phyloP scores from a whole-genome alignment of 2,888 invertebrate species.

The Seira musarum region DNA sequence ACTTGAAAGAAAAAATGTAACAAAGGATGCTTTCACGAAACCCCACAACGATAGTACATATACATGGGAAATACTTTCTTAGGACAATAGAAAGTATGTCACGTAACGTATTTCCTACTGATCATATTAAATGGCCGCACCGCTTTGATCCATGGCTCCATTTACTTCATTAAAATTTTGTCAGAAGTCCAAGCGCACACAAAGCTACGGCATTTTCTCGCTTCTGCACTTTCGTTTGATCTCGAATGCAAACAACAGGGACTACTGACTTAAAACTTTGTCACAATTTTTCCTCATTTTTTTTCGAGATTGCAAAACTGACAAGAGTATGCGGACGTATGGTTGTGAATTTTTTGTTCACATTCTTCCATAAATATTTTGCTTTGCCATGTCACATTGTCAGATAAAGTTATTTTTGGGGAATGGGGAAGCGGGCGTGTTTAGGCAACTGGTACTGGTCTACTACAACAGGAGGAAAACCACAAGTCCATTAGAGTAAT shows the following conservation, averaged over 20 bases:
- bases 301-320: not conserved
- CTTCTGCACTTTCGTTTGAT: not conserved
- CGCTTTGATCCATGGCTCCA: not conserved
- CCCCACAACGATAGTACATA: not conserved
- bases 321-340: not conserved
- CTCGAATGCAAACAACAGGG: not conserved
- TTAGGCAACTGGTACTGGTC: not conserved
- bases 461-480: constrained; percentile 20
- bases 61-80: not conserved
- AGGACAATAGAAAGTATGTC: not conserved
- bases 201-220: not conserved
- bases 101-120: not conserved
- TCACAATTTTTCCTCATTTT: not conserved
- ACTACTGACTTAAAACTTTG: not conserved
- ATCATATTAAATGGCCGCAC: not conserved
- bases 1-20: not conserved
- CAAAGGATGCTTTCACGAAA: not conserved
- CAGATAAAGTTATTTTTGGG: constrained; percentile 23
- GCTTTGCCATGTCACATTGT: constrained; percentile 42
- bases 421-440: not conserved
- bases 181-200: not conserved
- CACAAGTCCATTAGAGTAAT: constrained; percentile 57
- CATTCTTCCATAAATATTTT: not conserved
- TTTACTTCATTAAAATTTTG: not conserved
- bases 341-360: not conserved